Percentiles rank a stretch among this genome's conserved stretches.
Conservation (phyloP, 2,888 invertebrate species). For the Acheta domesticus region DNA sequence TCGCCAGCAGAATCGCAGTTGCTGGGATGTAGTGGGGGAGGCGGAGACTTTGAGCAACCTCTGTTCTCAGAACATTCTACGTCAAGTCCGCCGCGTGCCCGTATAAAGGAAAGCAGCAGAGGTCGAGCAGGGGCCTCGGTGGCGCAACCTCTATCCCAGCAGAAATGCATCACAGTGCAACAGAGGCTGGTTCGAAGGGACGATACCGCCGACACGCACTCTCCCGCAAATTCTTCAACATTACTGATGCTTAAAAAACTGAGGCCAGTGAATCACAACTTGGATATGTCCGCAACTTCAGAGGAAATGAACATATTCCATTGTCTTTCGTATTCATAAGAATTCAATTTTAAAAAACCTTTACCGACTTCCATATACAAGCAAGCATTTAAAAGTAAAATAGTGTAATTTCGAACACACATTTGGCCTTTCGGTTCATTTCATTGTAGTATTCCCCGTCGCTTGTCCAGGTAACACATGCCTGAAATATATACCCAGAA, state of each 20-base stretch:
- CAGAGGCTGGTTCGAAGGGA: neutral
- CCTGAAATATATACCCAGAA: too few relatives aligned
- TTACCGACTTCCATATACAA: too few relatives aligned
- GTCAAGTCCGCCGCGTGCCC: neutral
- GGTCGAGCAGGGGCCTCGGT: neutral
- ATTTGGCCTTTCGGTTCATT: too few relatives aligned
- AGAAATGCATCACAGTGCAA: neutral
- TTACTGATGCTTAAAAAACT: neutral
- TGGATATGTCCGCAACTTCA: neutral
- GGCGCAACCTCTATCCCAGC: neutral
- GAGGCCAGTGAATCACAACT: neutral
- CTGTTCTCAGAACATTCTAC: neutral
- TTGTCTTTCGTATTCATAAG: too few relatives aligned
- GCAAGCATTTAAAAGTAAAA: too few relatives aligned
- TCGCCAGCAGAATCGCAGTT: neutral
- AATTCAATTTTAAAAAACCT: too few relatives aligned
- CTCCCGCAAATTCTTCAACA: neutral
- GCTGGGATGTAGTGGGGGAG: neutral
- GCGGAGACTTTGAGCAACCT: neutral
- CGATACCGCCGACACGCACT: neutral
- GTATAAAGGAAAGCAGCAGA: constrained; percentile 1
- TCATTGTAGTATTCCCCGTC: too few relatives aligned
- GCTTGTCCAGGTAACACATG: too few relatives aligned
- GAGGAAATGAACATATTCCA: neutral
- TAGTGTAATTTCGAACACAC: too few relatives aligned